Evolutionary conservation across 2,797 vertebrate genomes (phyloP).

Genomic region (Danio aesculapii): DNA sequence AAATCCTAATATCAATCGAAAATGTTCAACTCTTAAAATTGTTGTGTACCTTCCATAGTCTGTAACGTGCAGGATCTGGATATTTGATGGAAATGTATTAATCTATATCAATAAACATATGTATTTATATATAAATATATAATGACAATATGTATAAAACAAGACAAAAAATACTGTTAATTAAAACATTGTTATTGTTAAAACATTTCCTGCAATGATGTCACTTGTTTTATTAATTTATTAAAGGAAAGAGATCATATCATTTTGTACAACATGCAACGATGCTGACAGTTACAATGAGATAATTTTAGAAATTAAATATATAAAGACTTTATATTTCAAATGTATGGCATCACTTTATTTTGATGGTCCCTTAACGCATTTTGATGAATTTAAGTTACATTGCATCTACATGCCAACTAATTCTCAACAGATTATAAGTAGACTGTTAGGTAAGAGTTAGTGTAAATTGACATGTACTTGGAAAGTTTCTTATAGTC

Average conservation of each 20-base stretch:
- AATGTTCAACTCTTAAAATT: constrained; percentile 69
- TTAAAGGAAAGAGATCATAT: background rate
- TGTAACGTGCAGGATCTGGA: constrained; percentile 75
- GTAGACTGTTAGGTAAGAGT: no score
- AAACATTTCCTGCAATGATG: background rate
- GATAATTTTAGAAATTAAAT: background rate
- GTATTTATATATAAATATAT: no score
- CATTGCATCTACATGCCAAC: no score
- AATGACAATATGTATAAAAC: constrained; percentile 43
- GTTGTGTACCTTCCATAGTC: constrained; percentile 76
- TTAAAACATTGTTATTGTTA: background rate
- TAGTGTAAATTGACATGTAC: no score
- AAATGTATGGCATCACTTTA: background rate
- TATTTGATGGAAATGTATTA: constrained; percentile 66
- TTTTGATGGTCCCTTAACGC: no score
- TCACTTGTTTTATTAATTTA: background rate
- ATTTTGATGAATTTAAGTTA: no score
- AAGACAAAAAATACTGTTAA: background rate
- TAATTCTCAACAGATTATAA: no score
- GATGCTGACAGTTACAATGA: background rate
- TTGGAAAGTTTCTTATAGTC: no score
- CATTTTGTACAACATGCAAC: background rate
- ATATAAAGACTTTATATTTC: background rate
- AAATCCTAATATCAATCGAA: constrained; percentile 65
- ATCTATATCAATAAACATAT: constrained; percentile 56